These are phyloP conservation scores for Podarcis raffonei DNA, from an alignment of 2,113 vertebrate species.

Conservation along the genomic window DNA sequence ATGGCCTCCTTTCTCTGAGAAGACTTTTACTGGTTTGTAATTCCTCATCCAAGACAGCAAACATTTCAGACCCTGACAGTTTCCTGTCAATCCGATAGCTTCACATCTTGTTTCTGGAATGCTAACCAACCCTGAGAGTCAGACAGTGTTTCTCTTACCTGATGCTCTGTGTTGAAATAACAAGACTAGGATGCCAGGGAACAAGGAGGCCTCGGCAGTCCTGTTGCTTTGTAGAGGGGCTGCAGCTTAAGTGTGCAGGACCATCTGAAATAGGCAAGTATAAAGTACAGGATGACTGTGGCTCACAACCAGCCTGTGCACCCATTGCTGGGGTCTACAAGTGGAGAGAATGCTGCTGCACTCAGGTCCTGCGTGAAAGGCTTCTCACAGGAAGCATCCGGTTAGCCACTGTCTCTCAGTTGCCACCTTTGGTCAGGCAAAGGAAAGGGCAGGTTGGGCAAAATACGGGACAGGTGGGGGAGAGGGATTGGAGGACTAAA, in stretches of 20 bases:
- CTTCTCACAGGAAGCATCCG: too few species aligned
- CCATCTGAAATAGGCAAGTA: conserved; percentile 11
- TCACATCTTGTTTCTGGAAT: conserved; percentile 61
- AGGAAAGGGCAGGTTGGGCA: too few species aligned
- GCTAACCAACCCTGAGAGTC: conserved; percentile 51
- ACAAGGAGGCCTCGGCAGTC: not conserved
- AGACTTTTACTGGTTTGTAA: conserved; percentile 41
- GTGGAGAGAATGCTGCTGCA: too few species aligned
- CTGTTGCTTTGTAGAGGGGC: not conserved
- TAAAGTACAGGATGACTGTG: not conserved
- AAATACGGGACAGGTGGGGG: too few species aligned
- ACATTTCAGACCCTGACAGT: conserved; percentile 66
- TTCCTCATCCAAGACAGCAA: conserved; percentile 65
- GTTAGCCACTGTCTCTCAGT: too few species aligned
- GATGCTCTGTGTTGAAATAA: conserved; percentile 60
- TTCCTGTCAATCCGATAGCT: conserved; percentile 60
- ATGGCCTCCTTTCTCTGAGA: conserved; percentile 12
- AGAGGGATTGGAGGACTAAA: too few species aligned
- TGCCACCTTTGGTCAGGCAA: too few species aligned
- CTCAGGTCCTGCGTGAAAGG: too few species aligned
- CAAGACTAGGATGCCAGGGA: conserved; percentile 41
- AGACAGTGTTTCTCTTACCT: conserved; percentile 50
- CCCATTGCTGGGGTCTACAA: too few species aligned
- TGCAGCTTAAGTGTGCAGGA: not conserved
- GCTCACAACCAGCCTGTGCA: not conserved